Evolutionary conservation across 2,888 invertebrate species (phyloP), one percentile per base, ranked within the genome.

Genomic region (Bellardia bayeri): DNA sequence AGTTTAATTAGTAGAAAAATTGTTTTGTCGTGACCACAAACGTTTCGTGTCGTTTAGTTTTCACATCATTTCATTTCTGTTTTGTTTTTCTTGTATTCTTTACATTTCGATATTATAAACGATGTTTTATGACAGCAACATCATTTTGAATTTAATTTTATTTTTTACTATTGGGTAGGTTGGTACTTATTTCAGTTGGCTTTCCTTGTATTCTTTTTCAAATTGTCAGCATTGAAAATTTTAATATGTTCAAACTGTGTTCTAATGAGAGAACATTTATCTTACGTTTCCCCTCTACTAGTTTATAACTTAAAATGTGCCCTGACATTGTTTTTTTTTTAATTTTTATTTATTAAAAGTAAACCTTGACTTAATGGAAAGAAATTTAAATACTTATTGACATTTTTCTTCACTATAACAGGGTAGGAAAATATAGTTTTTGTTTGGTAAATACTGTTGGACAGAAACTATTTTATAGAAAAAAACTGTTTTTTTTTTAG

Each of bases 11-110:
- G 68, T 51, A 68, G 23, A 68, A 58, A 76, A 82, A 75, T 75
- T 76, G 75, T 82, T 68, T 82, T 76, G 82, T 82, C 75, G 75
- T 82, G 82, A 76, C 82, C 82, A 69, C 75, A 69, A 82, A 76
- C 30, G 61, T 51, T 82, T 63, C 45, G 69, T 68, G 69, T 69
- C 68, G 64, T 54, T 54, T 30, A 58, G 11, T 23, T 63, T 61
- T 45, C 37, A n/a, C n/a, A n/a, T n/a, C n/a, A 11, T 61, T 33
- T 16, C 33, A 9, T 16, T 42, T 42, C 7, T 13, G 45, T 49
- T 30, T 49, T 23, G 5, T 42, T 13, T 45, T 45, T 45, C n/a
- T 64, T 40, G 3, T 9, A 40, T 23, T 42, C 13, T 30, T 30
- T 14, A 3, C 14, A 30, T 14, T 75, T 58, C 30, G 74, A 74